Conservation (phyloP, 2,113 vertebrate genomes). For the Phasianus colchicus region DNA sequence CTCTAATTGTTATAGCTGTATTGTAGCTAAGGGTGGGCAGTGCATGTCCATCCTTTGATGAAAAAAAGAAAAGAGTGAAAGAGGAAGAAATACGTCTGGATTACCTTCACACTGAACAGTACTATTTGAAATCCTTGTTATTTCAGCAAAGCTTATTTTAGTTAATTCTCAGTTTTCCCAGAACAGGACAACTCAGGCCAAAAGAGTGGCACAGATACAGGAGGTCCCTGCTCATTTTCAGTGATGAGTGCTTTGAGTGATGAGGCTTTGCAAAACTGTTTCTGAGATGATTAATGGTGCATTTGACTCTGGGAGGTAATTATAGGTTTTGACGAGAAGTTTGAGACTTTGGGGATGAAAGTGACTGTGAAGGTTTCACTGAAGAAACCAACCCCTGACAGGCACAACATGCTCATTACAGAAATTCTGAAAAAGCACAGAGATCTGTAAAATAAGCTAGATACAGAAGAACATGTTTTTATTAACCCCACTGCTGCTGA, state of each 20-base stretch:
- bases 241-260: neutral
- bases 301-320: constrained; percentile 72
- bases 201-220: constrained; percentile 24
- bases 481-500: constrained; percentile 53
- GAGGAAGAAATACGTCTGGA: neutral
- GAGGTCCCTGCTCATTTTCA: constrained; percentile 50
- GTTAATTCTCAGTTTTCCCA: constrained; percentile 21
- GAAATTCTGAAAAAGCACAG: constrained; percentile 66
- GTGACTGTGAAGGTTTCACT: constrained; percentile 70
- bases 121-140: constrained; percentile 21
- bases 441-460: constrained; percentile 58
- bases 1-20: neutral
- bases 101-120: neutral
- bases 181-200: constrained; percentile 28
- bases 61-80: constrained; percentile 13
- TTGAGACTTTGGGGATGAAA: constrained; percentile 75
- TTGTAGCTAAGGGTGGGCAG: neutral
- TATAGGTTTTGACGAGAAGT: constrained; percentile 70
- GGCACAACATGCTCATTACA: constrained; percentile 74
- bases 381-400: constrained; percentile 72
- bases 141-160: constrained; percentile 42
- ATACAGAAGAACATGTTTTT: constrained; percentile 40
- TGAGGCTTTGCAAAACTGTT: constrained; percentile 49
- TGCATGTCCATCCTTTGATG: neutral
- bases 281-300: constrained; percentile 74